Evolutionary conservation across 2,888 invertebrate species (phyloP).

Genomic region (Campoplex nolae): DNA sequence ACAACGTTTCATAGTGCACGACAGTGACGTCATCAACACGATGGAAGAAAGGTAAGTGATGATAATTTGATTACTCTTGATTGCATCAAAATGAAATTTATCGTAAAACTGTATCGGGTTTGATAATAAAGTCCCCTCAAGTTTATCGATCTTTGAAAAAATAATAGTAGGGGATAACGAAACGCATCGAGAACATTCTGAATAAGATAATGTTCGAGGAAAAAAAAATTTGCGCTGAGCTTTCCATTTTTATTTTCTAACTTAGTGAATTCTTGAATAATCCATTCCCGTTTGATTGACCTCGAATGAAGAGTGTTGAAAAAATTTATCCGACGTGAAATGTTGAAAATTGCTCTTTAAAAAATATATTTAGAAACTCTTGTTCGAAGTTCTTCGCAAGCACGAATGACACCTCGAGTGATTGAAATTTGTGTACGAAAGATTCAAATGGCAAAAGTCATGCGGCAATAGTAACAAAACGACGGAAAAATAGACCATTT

Average conservation of each 20-base stretch:
- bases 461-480: conserved; percentile 15
- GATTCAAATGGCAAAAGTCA: neutral
- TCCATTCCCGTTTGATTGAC: neutral
- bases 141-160: neutral
- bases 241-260: neutral
- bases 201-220: neutral
- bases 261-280: neutral
- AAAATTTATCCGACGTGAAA: neutral
- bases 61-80: conserved; percentile 20
- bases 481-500: conserved; percentile 27
- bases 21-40: neutral
- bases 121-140: neutral
- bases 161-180: neutral
- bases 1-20: conserved; percentile 6
- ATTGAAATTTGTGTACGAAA: neutral
- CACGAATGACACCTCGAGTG: neutral
- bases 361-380: too few species aligned
- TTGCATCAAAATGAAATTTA: neutral
- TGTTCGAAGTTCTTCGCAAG: neutral
- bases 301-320: neutral
- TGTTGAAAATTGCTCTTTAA: neutral
- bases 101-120: neutral
- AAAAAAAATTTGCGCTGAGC: neutral
- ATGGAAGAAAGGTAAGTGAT: conserved; percentile 52
- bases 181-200: neutral